Evolutionary conservation across 1,140 invertebrate species (phyloP).

Genomic region (Cryptotermes secundus): DNA sequence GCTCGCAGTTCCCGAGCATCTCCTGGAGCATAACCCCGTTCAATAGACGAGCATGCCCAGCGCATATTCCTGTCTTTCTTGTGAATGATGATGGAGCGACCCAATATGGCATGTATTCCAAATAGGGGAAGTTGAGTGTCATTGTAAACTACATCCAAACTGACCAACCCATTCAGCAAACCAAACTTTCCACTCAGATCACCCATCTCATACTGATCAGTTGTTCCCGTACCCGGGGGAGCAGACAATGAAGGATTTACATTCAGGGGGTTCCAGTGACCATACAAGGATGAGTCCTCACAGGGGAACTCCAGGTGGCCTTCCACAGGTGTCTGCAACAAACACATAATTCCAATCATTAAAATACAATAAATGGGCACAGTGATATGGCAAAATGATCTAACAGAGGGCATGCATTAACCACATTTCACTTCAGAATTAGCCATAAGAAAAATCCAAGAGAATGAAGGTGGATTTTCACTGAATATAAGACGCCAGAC

Average conservation of each 20-base stretch:
- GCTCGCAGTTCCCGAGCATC: slow-evolving; percentile 82
- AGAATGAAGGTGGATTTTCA: too few species aligned
- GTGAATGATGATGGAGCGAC: slow-evolving; percentile 84
- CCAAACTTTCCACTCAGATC: slow-evolving; percentile 92
- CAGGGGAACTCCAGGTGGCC: slow-evolving; percentile 85
- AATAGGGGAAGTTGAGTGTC: slow-evolving; percentile 85
- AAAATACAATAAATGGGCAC: slow-evolving; percentile 29
- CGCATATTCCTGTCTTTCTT: slow-evolving; percentile 55
- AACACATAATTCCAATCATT: slow-evolving; percentile 30
- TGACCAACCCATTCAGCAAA: slow-evolving; percentile 45
- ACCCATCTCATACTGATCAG: slow-evolving; percentile 86
- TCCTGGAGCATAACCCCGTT: slow-evolving; percentile 80
- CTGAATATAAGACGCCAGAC: too few species aligned
- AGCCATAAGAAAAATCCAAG: too few species aligned
- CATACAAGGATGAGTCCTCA: slow-evolving; percentile 75
- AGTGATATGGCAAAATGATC: background rate
- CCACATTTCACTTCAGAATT: too few species aligned
- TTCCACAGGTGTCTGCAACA: slow-evolving; percentile 70
- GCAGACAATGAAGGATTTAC: slow-evolving; percentile 63
- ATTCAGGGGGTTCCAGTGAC: slow-evolving; percentile 78
- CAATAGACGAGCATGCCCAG: slow-evolving; percentile 82
- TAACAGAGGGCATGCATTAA: too few species aligned
- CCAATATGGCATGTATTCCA: slow-evolving; percentile 78
- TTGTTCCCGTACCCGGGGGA: slow-evolving; percentile 61
- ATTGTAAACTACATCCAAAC: slow-evolving; percentile 66